Evolutionary conservation across 2,888 invertebrate species (phyloP), one percentile per base, ranked within the genome.

Genomic region (Drosophila paranaensis): DNA sequence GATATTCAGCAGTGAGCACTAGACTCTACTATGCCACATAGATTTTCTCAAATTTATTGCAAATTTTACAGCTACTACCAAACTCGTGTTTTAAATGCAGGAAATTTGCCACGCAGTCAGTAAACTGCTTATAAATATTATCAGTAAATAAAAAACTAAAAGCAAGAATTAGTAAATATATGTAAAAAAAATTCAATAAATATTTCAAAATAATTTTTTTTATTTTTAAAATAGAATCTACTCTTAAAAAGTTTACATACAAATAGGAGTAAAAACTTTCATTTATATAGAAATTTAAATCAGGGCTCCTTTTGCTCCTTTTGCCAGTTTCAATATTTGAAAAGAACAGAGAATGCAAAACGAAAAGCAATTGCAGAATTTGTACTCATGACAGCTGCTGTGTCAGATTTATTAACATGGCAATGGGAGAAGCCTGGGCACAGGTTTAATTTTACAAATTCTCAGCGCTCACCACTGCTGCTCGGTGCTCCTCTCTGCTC

Each of bases 391-490:
- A n/a, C 43, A 33, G 37, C 25, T 42, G 33, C 5, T 39, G 3
- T 46, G 39, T 61, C 62, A 60, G 48, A 63, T 63, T 60, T 64
- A 37, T 60, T 50, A 60, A 43, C 50, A 60, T 37, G 27, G 13
- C 3, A 27, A 6, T 13, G 51, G 16, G 16, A 5, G 39, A 20
- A 25, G 16, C 16, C 16, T n/a, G 6, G 35, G 46, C 40, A 39
- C 40, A 20, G 46, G 37, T 40, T 64, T 54, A 37, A 27, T 50
- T 67, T 48, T 11, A 40, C 63, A 67, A 56, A 51, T 30, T 67
- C 35, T 64, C 55, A 35, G 66, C 16, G 66, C 16, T 33, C 58
- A 42, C 63, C 51, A 1, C n/a, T 57, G 20, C 43, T 35, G 33
- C 5, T 14, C 40, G n/a, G 2, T 57, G 39, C 39, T 39, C 39